Evolutionary conservation across 1,140 invertebrate species (phyloP).

Genomic region (Pseudomyrmex concolor): DNA sequence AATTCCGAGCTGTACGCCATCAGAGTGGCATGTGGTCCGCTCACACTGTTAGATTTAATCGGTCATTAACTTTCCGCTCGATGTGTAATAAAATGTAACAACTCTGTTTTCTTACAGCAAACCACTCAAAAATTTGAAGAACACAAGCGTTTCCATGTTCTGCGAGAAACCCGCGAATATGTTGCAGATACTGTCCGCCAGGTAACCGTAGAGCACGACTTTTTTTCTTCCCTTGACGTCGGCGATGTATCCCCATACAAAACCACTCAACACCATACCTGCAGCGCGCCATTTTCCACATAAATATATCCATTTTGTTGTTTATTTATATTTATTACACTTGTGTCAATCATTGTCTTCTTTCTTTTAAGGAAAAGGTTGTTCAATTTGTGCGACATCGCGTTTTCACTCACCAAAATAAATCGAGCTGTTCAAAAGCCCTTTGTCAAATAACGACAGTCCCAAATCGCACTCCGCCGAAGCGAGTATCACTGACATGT

Average conservation of each 20-base stretch:
- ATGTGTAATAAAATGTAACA: too few relatives aligned
- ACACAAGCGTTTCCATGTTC: slow-evolving; percentile 88
- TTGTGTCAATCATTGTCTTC: too few relatives aligned
- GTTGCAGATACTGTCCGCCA: slow-evolving; percentile 89
- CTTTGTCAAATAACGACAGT: slow-evolving; percentile 88
- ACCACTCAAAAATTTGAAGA: slow-evolving; percentile 91
- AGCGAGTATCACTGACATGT: slow-evolving; percentile 89
- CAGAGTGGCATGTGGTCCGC: slow-evolving; percentile 90
- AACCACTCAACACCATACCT: slow-evolving; percentile 93
- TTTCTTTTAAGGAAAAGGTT: too few relatives aligned
- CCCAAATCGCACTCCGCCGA: slow-evolving; percentile 90
- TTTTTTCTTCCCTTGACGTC: slow-evolving; percentile 90
- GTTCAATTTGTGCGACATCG: background rate
- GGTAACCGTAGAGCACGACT: slow-evolving; percentile 89
- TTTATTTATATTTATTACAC: slow-evolving; percentile 18
- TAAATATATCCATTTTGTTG: slow-evolving; percentile 26
- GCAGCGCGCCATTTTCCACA: slow-evolving; percentile 50
- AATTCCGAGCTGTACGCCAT: slow-evolving; percentile 90
- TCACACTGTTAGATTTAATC: slow-evolving; percentile 85
- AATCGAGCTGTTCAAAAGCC: slow-evolving; percentile 88
- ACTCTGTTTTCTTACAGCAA: slow-evolving; percentile 88
- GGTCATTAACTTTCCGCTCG: background rate
- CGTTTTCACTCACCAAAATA: slow-evolving; percentile 87
- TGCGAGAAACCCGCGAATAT: slow-evolving; percentile 89
- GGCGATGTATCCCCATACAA: slow-evolving; percentile 93